Base-by-base conservation (phyloP, 2,113 vertebrate species). In the Bubo scandiacus region DNA sequence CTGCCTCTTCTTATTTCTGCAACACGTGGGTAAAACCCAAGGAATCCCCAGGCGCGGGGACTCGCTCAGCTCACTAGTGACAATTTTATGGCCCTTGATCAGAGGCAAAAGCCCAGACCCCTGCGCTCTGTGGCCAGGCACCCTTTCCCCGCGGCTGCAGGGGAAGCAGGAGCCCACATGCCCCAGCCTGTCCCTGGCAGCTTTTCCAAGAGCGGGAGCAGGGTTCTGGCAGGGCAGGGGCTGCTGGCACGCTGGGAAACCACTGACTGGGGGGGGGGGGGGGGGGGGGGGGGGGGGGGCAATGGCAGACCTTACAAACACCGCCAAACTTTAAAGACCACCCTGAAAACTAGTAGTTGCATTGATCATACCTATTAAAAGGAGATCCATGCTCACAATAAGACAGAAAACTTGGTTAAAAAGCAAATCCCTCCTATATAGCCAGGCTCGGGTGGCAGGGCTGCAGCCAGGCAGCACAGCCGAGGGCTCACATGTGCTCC, bases 291-390 rank as follows among this genome's bases (percentile, higher is more conserved):
- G 11, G n/a, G 2, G 36, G 15, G 13, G 16, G 9, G 11, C 68
- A 63, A 36, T 10, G 7, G 20, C 49, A 38, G 40, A 29, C 67
- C 61, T 52, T 36, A 51, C 55, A 12, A 52, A 7, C 65, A 1
- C 42, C 0, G 0, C 12, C 74, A 5, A 1, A 5, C 36, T 38
- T 5, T 0, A 23, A 2, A 12, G 1, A 5, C 0, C 0, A 6
- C 42, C 15, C 0, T 0, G 1, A 77, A 72, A 65, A 12, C 18
- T 4, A 4, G 61, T 2, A 42, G n/a, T 1, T 18, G 42, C 11
- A 0, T 6, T 6, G 63, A 54, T n/a, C 15, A 0, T 1, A 0
- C 3, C 12, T 1, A 1, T 6, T 4, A 3, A 11, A 45, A 21
- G 52, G 26, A 79, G 34, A 25, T 0, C 8, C 0, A 2, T 0